Base-by-base conservation (phyloP, 2,888 invertebrate species). In the Meghimatium bilineatum region DNA sequence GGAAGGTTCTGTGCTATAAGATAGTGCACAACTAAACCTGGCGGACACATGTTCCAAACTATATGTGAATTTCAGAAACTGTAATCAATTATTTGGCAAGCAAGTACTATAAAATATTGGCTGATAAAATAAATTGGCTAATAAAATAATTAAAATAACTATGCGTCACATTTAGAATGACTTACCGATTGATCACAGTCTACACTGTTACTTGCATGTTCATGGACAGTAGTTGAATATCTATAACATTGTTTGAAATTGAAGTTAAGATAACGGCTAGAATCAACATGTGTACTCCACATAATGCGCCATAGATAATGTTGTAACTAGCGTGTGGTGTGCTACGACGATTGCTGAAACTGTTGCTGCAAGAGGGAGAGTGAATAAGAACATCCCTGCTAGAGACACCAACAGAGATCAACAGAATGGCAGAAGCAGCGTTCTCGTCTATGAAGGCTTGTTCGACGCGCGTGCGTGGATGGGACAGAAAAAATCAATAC, bases 401-500 rank as follows among this genome's bases (percentile, higher is more conserved):
- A 52, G 8, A 20, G 32, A 36, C 38, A 38, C 3, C 38, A 3
- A 36, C 6, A 20, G 20, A 52, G 20, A 52, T 52, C 52, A 74
- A 74, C 74, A 74, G 52, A 32, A 74, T 52, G 74, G 74, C 74
- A 23, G 74, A 74, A 29, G 20, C 32, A 52, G 1, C 3, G 49
- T 29, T 74, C 74, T 52, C 74, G 32, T 34, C 23, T 32, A 49
- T 74, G 52, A 52, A 32, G 34, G 32, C 32, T 52, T 14, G 49
- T 23, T 32, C 74, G 29, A 52, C 74, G 74, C 74, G 74, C 74
- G 74, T 52, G 74, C 74, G 52, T 32, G 74, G 52, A 74, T 29
- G 29, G 74, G 52, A 56, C 14, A 32, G 32, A 74, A 74, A n/a
- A 74, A 74, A 74, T 74, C 74, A 74, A 74, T 74, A 74, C 32